Conservation (phyloP, 2,797 vertebrate genomes). For the Myripristis murdjan region DNA sequence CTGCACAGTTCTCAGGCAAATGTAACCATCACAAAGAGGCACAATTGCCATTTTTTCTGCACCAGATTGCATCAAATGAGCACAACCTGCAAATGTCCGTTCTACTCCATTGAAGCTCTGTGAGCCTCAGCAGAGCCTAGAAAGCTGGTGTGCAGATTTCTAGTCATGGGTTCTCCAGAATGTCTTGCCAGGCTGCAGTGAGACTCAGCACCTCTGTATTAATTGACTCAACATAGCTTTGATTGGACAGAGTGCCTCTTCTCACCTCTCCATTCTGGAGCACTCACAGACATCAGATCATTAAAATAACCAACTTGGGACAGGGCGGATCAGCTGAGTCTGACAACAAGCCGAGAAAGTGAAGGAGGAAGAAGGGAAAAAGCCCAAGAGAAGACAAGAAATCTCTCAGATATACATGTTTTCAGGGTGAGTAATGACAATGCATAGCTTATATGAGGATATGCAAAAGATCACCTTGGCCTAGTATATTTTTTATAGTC, state of each 20-base stretch:
- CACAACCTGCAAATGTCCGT: too few relatives aligned
- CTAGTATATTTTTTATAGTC: too few relatives aligned
- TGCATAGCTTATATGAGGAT: background rate
- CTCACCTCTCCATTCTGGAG: conserved; percentile 53
- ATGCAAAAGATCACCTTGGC: too few relatives aligned
- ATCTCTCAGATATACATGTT: background rate
- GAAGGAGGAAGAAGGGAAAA: conserved; percentile 15
- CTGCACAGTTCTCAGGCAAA: too few relatives aligned
- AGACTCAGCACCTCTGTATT: conserved; percentile 76
- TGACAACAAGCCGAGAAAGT: conserved; percentile 16
- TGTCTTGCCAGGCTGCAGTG: conserved; percentile 76
- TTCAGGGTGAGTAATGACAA: conserved; percentile 54
- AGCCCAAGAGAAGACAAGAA: background rate
- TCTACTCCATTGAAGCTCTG: too few relatives aligned
- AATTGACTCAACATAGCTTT: conserved; percentile 68
- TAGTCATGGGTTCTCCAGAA: conserved; percentile 76
- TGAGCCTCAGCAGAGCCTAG: background rate
- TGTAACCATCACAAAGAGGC: too few relatives aligned
- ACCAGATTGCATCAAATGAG: too few relatives aligned
- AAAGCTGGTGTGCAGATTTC: background rate
- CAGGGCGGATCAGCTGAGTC: background rate
- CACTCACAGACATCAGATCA: conserved; percentile 14
- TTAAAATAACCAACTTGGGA: conserved; percentile 25
- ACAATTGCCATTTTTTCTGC: too few relatives aligned
- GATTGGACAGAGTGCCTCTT: conserved; percentile 49